Conservation (phyloP, 2,797 vertebrate species). For the Argentina silus region DNA sequence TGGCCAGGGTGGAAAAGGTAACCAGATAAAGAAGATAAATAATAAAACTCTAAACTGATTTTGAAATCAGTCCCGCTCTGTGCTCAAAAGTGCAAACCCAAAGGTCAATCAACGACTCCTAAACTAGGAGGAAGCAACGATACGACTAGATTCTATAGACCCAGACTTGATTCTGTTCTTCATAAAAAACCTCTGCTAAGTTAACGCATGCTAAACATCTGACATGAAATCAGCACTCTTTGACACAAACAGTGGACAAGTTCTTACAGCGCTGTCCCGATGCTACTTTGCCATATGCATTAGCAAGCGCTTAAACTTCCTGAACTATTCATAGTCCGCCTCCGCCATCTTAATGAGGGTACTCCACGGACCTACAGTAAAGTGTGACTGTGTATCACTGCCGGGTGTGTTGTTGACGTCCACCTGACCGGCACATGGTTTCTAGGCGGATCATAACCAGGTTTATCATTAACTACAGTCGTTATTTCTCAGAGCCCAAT, state of each 20-base stretch:
- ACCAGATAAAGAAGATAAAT: neutral
- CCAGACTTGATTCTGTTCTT: neutral
- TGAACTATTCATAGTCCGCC: neutral
- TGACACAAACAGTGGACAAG: neutral
- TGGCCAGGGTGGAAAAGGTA: neutral
- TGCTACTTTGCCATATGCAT: neutral
- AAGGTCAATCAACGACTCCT: neutral
- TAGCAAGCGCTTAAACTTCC: neutral
- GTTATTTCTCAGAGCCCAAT: neutral
- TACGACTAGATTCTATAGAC: neutral
- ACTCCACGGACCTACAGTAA: neutral
- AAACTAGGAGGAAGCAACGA: neutral
- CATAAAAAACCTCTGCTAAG: neutral
- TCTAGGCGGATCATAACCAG: neutral
- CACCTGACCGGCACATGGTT: neutral
- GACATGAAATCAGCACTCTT: neutral
- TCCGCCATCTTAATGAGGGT: neutral
- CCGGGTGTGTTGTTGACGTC: neutral
- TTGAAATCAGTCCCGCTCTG: neutral
- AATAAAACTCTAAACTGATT: neutral
- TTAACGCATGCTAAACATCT: neutral
- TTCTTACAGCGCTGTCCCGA: neutral
- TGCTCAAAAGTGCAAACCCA: slow-evolving; percentile 2
- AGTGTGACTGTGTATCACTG: neutral
- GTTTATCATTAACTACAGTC: neutral